Evolutionary conservation across 2,797 vertebrate genomes (phyloP).

Genomic region (Orestias chungarensis): DNA sequence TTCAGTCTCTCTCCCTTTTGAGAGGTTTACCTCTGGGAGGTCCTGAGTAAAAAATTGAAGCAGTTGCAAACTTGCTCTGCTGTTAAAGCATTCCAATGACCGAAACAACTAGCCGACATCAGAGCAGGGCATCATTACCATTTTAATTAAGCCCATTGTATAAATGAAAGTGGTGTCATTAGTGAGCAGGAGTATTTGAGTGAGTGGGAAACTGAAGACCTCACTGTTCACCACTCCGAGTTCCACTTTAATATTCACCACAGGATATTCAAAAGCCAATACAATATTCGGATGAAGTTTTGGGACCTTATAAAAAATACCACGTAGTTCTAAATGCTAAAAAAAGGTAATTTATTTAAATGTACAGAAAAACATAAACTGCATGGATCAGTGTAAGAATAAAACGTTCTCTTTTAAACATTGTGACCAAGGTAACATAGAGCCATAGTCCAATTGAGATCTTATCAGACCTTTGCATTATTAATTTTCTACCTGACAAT

Average conservation of each 20-base stretch:
- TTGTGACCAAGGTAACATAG: not conserved
- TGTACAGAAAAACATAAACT: not conserved
- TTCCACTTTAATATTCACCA: not conserved
- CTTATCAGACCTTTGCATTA: not conserved
- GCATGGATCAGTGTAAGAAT: not conserved
- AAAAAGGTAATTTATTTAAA: not conserved
- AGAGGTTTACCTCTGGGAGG: conserved; percentile 37
- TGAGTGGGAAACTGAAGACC: not conserved
- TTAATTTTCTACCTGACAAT: too few relatives aligned
- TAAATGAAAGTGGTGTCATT: conserved; percentile 15
- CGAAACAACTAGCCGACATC: conserved; percentile 21
- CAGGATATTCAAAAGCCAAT: not conserved
- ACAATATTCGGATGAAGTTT: not conserved
- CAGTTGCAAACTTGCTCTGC: conserved; percentile 17
- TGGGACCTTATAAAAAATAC: not conserved
- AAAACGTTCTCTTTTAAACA: not conserved
- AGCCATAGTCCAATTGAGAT: not conserved
- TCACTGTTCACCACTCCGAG: not conserved
- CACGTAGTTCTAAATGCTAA: not conserved
- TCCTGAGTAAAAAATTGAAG: conserved; percentile 36
- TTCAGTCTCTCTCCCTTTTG: conserved; percentile 9
- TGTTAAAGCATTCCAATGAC: conserved; percentile 4
- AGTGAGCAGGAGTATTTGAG: not conserved
- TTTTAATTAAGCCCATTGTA: conserved; percentile 44
- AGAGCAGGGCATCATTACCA: conserved; percentile 23